These are phyloP conservation scores for Craniophora ligustri DNA, from an alignment of 2,888 invertebrate genomes.

Conservation along the genomic window DNA sequence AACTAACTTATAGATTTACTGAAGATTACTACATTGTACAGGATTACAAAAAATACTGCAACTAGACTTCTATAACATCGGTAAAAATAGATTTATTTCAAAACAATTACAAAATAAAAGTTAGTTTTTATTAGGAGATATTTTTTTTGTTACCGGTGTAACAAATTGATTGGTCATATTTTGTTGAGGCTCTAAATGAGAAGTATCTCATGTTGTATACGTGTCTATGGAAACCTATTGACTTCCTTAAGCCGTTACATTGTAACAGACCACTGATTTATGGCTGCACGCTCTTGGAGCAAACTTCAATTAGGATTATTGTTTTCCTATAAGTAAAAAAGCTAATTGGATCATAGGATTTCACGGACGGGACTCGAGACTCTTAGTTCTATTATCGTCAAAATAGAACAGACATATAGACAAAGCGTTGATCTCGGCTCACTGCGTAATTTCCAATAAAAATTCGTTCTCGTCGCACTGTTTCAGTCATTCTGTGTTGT, in stretches of 20 bases:
- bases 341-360: constrained; percentile 37
- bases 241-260: constrained; percentile 42
- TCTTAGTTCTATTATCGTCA: constrained; percentile 10
- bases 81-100: no score
- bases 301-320: constrained; percentile 25
- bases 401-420: constrained; percentile 18
- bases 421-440: constrained; percentile 26
- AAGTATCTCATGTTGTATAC: constrained; percentile 17
- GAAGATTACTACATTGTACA: no score
- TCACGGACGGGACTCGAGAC: constrained; percentile 4
- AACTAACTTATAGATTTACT: constrained; percentile 3
- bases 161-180: not conserved
- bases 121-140: no score
- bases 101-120: no score
- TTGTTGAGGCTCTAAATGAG: not conserved
- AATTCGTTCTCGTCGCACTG: constrained; percentile 33
- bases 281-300: constrained; percentile 22
- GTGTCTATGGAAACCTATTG: constrained; percentile 37
- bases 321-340: constrained; percentile 14
- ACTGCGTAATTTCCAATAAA: constrained; percentile 26
- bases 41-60: no score
- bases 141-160: not conserved
- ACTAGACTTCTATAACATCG: no score
- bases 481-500: constrained; percentile 33
- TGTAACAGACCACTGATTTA: constrained; percentile 37